These are phyloP conservation scores for Nymphicus hollandicus DNA, from an alignment of 2,113 vertebrate species.

Conservation along the genomic window DNA sequence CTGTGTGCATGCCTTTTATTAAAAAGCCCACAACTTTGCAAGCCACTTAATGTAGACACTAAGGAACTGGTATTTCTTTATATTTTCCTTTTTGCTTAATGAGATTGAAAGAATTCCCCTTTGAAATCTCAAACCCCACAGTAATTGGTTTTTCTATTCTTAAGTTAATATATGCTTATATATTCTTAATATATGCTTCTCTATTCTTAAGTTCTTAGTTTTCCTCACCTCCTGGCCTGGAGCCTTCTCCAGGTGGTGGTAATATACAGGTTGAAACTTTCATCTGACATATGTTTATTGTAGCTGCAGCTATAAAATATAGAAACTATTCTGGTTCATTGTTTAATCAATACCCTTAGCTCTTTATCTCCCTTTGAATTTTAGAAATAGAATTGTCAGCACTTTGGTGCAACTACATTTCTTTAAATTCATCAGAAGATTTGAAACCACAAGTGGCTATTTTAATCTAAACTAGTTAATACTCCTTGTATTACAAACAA, in stretches of 20 bases:
- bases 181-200: not conserved
- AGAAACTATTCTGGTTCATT: not conserved
- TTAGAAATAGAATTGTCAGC: not conserved
- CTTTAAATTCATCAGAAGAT: not conserved
- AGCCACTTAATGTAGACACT: not conserved
- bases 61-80: not conserved
- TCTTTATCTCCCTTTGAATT: not conserved
- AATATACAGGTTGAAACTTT: not conserved
- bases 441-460: not conserved
- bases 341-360: not conserved
- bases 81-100: not conserved
- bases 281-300: not conserved
- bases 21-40: not conserved
- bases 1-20: rapidly evolving
- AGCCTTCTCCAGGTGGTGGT: not conserved
- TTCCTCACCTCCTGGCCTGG: not conserved
- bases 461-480: not conserved
- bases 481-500: not conserved
- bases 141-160: not conserved
- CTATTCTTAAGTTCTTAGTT: not conserved
- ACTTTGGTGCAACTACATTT: not conserved
- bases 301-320: not conserved
- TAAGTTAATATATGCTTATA: not conserved
- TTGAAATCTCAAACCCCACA: not conserved
- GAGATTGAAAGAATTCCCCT: not conserved